Percentiles rank a stretch among this genome's conserved stretches.
These are phyloP conservation scores for Microcebus murinus DNA, from an alignment of 2,113 vertebrate genomes.

Conservation along the genomic window DNA sequence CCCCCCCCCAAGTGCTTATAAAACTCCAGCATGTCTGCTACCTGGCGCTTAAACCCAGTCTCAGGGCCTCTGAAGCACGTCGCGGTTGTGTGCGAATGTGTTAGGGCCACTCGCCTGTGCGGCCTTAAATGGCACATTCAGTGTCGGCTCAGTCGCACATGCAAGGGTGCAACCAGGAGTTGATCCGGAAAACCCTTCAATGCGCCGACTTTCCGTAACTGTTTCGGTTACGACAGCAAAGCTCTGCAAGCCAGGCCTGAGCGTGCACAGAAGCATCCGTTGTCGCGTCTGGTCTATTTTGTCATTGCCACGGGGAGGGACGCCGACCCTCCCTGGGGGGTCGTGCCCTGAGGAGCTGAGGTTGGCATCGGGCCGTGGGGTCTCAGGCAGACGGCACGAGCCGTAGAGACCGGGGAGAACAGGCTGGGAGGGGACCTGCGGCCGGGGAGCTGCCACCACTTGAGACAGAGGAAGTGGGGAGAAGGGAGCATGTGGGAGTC, in stretches of 20 bases:
- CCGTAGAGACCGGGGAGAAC: background rate
- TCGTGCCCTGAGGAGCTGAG: no score
- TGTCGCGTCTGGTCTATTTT: background rate
- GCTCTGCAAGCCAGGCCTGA: fast-evolving
- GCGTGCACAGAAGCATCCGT: fast-evolving
- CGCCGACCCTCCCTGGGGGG: no score
- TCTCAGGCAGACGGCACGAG: background rate
- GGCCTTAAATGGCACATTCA: background rate
- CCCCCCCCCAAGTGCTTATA: background rate
- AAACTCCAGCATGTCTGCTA: background rate
- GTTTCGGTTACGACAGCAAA: background rate
- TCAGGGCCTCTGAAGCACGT: background rate
- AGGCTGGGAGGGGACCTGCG: background rate
- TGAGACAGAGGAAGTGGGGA: background rate
- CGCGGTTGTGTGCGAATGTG: background rate
- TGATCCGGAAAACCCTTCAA: background rate
- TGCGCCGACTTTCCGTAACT: background rate
- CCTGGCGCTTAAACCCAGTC: background rate
- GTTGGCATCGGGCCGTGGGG: no score
- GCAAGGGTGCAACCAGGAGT: background rate
- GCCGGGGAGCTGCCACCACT: background rate
- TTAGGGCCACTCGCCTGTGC: background rate
- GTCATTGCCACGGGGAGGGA: no score
- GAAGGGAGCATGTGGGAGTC: background rate
- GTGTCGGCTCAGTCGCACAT: background rate